Conservation (phyloP, 2,888 invertebrate species). For the Chrysolina oricalcia region DNA sequence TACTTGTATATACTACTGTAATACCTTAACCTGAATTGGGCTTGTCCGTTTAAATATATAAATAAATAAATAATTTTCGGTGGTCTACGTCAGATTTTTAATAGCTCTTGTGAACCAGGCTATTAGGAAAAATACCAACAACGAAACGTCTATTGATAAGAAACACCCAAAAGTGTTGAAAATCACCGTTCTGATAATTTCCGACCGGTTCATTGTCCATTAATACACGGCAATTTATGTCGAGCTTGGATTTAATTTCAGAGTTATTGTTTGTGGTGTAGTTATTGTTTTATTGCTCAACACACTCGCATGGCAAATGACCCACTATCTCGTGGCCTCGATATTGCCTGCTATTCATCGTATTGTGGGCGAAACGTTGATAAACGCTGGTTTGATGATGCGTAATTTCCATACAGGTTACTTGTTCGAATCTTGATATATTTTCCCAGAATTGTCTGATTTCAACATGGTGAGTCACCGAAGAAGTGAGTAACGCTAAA, state of each 20-base stretch:
- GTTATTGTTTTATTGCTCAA: conserved; percentile 16
- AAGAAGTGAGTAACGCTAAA: background rate
- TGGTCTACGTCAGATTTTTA: too few relatives aligned
- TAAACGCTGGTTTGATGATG: background rate
- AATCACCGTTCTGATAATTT: background rate
- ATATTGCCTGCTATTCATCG: conserved; percentile 6
- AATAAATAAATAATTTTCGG: too few relatives aligned
- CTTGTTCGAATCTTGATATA: background rate
- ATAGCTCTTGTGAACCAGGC: too few relatives aligned
- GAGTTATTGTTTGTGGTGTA: conserved; percentile 9
- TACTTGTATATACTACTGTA: too few relatives aligned
- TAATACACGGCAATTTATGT: conserved; percentile 4
- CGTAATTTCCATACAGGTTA: conserved; percentile 1
- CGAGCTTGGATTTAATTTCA: background rate
- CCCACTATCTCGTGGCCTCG: conserved; percentile 18
- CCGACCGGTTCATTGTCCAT: background rate
- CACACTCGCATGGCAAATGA: conserved; percentile 17
- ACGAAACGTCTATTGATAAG: too few relatives aligned
- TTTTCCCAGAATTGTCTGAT: background rate
- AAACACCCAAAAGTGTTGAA: background rate
- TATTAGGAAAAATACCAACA: too few relatives aligned
- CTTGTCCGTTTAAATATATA: too few relatives aligned
- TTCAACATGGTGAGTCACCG: background rate
- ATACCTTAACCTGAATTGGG: too few relatives aligned
- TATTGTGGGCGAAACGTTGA: background rate